Percentiles rank a stretch among this genome's conserved stretches.
Conservation (phyloP, 2,797 vertebrate species). For the Pangasius mekongensis region DNA sequence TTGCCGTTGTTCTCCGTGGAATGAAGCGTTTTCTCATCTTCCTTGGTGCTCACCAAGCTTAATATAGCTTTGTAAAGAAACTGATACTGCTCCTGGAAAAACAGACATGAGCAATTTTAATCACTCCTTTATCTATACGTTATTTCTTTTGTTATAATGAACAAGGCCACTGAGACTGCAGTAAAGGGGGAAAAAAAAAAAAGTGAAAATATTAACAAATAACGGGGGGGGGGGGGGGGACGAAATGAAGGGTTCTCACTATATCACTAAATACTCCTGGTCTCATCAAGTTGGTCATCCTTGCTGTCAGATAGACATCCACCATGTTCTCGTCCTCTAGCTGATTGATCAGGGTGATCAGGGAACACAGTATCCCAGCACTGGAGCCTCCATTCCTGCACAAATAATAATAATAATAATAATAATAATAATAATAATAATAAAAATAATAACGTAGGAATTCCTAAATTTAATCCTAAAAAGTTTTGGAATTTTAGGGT, state of each 20-base stretch:
- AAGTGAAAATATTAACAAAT: not conserved
- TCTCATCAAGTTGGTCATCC: constrained; percentile 93
- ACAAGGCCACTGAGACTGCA: not conserved
- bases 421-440: not conserved
- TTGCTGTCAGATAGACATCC: constrained; percentile 90
- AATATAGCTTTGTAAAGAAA: constrained; percentile 95
- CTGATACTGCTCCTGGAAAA: constrained; percentile 90
- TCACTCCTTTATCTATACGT: not conserved
- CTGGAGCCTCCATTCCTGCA: constrained; percentile 88
- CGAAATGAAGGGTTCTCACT: constrained; percentile 65
- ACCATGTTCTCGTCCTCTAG: constrained; percentile 85
- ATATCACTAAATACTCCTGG: constrained; percentile 89
- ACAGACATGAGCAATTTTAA: constrained; percentile 9
- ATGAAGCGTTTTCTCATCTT: constrained; percentile 84
- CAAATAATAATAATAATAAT: not conserved
- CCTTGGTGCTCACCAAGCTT: constrained; percentile 88
- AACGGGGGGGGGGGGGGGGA: fast-evolving
- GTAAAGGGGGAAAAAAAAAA: too few species aligned
- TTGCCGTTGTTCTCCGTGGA: constrained; percentile 86
- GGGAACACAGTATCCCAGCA: constrained; percentile 90
- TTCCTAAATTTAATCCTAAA: not conserved
- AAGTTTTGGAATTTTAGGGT: not conserved
- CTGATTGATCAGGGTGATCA: constrained; percentile 85
- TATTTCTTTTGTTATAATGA: not conserved
- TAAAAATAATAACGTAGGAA: not conserved